These are phyloP conservation scores for Apamea monoglypha DNA, from an alignment of 2,888 invertebrate genomes.

Conservation along the genomic window DNA sequence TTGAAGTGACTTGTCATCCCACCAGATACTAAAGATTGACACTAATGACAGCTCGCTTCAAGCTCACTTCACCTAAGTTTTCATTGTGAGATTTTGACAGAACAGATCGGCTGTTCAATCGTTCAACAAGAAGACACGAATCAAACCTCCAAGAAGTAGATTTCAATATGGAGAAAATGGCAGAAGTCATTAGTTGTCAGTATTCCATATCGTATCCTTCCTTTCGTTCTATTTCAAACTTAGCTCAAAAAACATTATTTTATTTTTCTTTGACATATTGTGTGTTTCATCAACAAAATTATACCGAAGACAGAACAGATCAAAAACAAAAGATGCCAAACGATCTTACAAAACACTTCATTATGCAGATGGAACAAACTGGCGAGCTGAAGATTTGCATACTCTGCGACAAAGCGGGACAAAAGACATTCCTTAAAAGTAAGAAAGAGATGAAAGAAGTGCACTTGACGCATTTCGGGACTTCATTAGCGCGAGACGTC, in stretches of 20 bases:
- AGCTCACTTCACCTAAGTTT: neutral
- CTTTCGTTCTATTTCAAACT: neutral
- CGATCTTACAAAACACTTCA: constrained; percentile 76
- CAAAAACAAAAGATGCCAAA: constrained; percentile 49
- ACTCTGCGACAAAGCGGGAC: constrained; percentile 65
- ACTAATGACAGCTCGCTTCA: too few relatives aligned
- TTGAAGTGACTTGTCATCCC: too few relatives aligned
- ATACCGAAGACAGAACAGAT: constrained; percentile 16
- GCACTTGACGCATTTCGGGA: constrained; percentile 75
- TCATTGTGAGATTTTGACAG: neutral
- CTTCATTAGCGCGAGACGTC: constrained; percentile 81
- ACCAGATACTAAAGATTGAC: too few relatives aligned
- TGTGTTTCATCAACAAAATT: constrained; percentile 33
- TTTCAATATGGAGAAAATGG: neutral
- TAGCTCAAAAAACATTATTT: neutral
- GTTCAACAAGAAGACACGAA: neutral
- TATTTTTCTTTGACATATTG: neutral
- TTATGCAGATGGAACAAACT: constrained; percentile 80
- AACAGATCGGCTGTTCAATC: too few relatives aligned
- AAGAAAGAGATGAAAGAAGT: constrained; percentile 71
- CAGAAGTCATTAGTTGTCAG: too few relatives aligned
- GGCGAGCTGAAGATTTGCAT: constrained; percentile 69
- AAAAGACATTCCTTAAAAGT: constrained; percentile 66
- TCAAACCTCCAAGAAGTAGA: neutral
- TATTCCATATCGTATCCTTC: neutral